phyloP scores from a whole-genome alignment of 2,888 invertebrate genomes.

The Phymatocera aterrima region DNA sequence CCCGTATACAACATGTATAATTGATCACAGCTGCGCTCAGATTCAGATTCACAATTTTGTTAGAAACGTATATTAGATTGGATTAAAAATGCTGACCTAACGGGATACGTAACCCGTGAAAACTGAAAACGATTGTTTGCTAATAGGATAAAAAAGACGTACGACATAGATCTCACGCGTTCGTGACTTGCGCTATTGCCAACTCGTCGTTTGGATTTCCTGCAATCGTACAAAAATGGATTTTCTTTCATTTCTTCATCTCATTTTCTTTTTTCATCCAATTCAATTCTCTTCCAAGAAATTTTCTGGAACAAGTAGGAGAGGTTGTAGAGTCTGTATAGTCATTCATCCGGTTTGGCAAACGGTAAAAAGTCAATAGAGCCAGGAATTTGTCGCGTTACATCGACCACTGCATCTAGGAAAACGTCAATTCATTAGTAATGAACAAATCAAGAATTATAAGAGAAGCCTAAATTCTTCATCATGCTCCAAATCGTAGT shows the following conservation, averaged over 20 bases:
- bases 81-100: no score
- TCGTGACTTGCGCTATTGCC: conserved; percentile 35
- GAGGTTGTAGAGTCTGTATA: not conserved
- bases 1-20: no score
- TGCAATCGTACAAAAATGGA: not conserved
- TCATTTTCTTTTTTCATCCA: not conserved
- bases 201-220: not conserved
- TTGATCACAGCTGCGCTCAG: no score
- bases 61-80: no score
- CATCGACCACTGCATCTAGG: no score
- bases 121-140: conserved; percentile 27
- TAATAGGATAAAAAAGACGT: not conserved
- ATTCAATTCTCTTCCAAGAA: not conserved
- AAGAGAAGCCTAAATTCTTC: no score
- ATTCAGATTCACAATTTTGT: no score
- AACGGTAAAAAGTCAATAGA: not conserved
- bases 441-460: no score
- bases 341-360: not conserved
- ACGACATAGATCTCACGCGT: conserved; percentile 9
- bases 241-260: not conserved
- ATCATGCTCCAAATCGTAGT: no score
- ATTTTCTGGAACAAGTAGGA: not conserved
- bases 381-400: no score
- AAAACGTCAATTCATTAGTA: no score
- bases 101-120: not conserved